Percentiles rank a stretch among this genome's conserved stretches.
phyloP scores from a whole-genome alignment of 2,113 vertebrate species.

The Stigmatopora nigra region DNA sequence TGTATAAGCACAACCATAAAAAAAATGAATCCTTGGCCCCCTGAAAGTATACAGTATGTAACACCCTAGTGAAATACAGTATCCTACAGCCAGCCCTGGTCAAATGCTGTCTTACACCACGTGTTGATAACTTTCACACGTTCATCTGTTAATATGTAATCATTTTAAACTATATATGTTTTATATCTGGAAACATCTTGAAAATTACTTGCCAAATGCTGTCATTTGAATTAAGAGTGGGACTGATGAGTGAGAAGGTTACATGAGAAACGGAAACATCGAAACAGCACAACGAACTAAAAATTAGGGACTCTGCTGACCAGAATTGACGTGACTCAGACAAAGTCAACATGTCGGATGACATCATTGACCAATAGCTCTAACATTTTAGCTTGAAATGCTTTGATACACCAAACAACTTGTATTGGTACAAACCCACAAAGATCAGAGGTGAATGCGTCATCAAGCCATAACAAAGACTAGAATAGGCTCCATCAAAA shows the following conservation, averaged over 20 bases:
- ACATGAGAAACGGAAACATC: constrained; percentile 39
- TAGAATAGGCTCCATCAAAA: not conserved
- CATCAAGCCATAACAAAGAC: not conserved
- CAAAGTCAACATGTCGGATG: constrained; percentile 65
- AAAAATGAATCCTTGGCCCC: not conserved
- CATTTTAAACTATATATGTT: not conserved
- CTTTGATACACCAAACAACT: constrained; percentile 62
- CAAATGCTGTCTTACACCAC: not conserved
- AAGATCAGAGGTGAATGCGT: constrained; percentile 43
- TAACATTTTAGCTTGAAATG: constrained; percentile 53
- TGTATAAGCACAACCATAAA: not conserved
- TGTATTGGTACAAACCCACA: constrained; percentile 60
- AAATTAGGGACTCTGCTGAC: constrained; percentile 60
- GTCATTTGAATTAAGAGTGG: constrained; percentile 2
- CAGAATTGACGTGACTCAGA: constrained; percentile 63
- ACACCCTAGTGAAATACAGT: not conserved
- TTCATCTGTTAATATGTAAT: not conserved
- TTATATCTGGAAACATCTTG: not conserved
- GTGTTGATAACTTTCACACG: not conserved
- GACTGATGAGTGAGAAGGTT: constrained; percentile 48
- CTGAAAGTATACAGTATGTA: not conserved
- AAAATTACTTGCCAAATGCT: not conserved
- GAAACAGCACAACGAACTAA: constrained; percentile 48
- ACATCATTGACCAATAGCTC: constrained; percentile 66
- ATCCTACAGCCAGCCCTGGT: not conserved